Evolutionary conservation across 2,888 invertebrate species (phyloP).

Genomic region (Diaprepes abbreviatus): DNA sequence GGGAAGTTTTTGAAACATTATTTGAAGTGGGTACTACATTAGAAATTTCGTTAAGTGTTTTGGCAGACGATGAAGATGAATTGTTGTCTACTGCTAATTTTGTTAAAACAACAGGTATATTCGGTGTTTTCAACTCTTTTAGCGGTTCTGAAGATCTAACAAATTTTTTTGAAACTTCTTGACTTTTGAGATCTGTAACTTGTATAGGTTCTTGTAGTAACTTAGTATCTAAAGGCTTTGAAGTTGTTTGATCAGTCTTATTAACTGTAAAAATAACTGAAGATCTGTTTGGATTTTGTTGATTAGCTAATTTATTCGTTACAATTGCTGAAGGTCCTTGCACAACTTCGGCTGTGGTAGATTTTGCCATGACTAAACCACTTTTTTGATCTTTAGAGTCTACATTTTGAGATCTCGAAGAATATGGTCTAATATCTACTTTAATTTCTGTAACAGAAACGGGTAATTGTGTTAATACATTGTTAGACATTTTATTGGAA

Average conservation of each 20-base stretch:
- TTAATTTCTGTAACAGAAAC: constrained; percentile 45
- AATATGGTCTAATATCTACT: constrained; percentile 41
- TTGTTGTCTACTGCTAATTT: neutral
- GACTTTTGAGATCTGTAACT: neutral
- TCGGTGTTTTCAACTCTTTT: neutral
- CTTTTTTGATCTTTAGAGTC: constrained; percentile 19
- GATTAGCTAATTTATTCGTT: neutral
- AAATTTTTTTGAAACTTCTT: neutral
- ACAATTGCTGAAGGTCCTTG: constrained; percentile 18
- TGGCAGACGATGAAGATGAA: neutral
- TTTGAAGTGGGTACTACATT: neutral
- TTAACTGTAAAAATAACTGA: neutral
- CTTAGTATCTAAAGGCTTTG: neutral
- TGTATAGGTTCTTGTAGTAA: neutral
- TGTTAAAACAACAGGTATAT: neutral
- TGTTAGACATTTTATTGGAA: neutral
- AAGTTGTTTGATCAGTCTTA: neutral
- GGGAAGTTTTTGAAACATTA: neutral
- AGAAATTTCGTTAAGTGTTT: neutral
- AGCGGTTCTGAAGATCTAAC: neutral
- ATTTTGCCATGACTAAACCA: constrained; percentile 37
- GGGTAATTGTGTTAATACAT: constrained; percentile 21
- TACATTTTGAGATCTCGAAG: constrained; percentile 15
- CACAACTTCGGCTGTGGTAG: constrained; percentile 36
- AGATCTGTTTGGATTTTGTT: constrained; percentile 10